These are phyloP conservation scores for Mormyrus iriodes DNA, from an alignment of 2,113 vertebrate species.

Conservation along the genomic window DNA sequence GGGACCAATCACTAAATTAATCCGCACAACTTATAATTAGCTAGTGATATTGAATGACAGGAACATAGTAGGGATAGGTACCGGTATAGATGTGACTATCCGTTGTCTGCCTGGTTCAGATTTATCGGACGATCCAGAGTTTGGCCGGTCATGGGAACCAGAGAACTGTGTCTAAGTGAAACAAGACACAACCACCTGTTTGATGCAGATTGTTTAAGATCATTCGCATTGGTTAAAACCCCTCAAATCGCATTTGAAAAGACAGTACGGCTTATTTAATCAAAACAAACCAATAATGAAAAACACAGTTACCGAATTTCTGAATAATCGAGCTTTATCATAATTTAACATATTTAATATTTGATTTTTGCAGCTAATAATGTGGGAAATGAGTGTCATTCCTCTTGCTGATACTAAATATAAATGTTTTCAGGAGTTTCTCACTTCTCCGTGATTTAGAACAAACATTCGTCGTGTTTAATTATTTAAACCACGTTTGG, in stretches of 20 bases:
- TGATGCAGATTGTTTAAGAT: neutral
- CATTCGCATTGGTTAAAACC: neutral
- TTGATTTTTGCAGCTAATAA: neutral
- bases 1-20: no score
- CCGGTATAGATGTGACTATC: constrained; percentile 66
- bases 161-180: constrained; percentile 61
- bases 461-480: neutral
- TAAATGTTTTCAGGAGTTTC: neutral
- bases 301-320: neutral
- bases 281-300: neutral
- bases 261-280: constrained; percentile 27
- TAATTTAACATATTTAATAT: neutral
- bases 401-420: neutral
- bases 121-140: constrained; percentile 61
- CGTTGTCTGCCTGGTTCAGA: constrained; percentile 53
- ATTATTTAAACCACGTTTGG: neutral
- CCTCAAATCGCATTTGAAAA: neutral
- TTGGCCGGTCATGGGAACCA: constrained; percentile 51
- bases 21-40: neutral
- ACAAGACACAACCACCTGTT: constrained; percentile 32
- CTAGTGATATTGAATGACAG: neutral
- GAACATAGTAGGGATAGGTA: constrained; percentile 45
- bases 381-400: neutral
- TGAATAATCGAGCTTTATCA: neutral
- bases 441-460: neutral